A percentile compares a stretch with the other conserved stretches of the same genome.
Conservation (phyloP, 2,888 invertebrate species). For the Megamerina dolium region DNA sequence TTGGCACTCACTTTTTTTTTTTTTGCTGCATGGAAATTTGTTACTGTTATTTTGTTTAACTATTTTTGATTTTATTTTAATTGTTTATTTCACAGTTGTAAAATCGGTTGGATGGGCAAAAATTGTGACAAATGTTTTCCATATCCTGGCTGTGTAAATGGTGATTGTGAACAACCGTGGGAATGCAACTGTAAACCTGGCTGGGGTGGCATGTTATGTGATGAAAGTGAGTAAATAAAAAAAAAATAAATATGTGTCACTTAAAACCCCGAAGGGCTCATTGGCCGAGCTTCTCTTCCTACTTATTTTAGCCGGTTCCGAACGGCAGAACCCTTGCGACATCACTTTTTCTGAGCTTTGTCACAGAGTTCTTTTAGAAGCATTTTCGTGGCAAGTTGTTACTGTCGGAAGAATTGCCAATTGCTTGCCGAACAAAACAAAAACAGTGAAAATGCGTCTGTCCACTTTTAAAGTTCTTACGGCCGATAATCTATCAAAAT, state of each 20-base stretch:
- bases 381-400: no score
- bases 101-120: conserved; percentile 82
- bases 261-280: no score
- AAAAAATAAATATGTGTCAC: no score
- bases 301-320: no score
- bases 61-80: background rate
- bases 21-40: conserved; percentile 38
- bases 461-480: no score
- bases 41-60: conserved; percentile 15
- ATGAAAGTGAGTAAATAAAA: conserved; percentile 62
- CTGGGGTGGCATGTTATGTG: conserved; percentile 79
- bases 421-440: background rate
- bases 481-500: no score
- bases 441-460: no score
- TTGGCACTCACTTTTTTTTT: conserved; percentile 1
- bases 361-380: no score
- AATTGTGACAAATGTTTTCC: conserved; percentile 70
- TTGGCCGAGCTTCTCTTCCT: no score
- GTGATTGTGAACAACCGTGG: conserved; percentile 79
- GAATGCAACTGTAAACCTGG: conserved; percentile 83
- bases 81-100: conserved; percentile 54
- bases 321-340: no score
- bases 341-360: no score
- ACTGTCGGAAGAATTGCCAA: no score
- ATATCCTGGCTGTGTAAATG: conserved; percentile 85